Base-by-base conservation (phyloP, 2,888 invertebrate species). In the Scaptomyza caliginosa region DNA sequence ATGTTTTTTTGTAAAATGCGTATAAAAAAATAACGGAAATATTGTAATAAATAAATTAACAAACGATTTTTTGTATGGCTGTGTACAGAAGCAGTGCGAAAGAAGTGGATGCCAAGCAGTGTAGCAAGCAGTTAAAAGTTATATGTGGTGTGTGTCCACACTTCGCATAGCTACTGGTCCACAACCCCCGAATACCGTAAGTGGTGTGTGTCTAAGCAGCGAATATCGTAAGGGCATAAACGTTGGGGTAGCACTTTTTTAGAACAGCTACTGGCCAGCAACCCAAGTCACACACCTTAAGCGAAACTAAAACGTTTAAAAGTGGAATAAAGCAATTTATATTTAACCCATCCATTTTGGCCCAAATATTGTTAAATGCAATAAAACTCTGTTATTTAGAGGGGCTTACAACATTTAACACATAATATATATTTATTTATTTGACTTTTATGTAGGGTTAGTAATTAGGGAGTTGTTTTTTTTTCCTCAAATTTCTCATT, bases 341-440 rank as follows among this genome's bases (percentile, higher is more conserved):
- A 43, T n/a, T 7, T 24, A 1, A 13, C n/a, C 2, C 3, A 1
- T 3, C 7, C 7, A 4, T 1, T 2, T 13, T 10, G 2, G n/a
- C 13, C 45, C 45, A 28, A n/a, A 3, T 2, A 7, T 7, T 43
- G 11, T 17, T 26, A 17, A 10, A 30, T 10, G 0, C 51, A 77
- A 59, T 59, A 57, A 72, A 69, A 74, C 68, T 34, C 46, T 23
- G 8, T 4, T 58, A 50, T 66, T 77, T 78, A 72, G 77, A 79
- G 78, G 80, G 85, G 83, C 81, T 86, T 88, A 89, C 89, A 88
- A 89, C 88, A 89, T 86, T 82, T 78, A 88, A 88, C 88, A 88
- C 73, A 83, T 89, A 87, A 82, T 81, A 86, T 71, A 79, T 86
- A 74, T 70, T 72, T 71, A 74, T 70, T 72, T 71, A 78, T 88